Evolutionary conservation across 2,113 vertebrate genomes (phyloP).

Genomic region (Chloebia gouldiae): DNA sequence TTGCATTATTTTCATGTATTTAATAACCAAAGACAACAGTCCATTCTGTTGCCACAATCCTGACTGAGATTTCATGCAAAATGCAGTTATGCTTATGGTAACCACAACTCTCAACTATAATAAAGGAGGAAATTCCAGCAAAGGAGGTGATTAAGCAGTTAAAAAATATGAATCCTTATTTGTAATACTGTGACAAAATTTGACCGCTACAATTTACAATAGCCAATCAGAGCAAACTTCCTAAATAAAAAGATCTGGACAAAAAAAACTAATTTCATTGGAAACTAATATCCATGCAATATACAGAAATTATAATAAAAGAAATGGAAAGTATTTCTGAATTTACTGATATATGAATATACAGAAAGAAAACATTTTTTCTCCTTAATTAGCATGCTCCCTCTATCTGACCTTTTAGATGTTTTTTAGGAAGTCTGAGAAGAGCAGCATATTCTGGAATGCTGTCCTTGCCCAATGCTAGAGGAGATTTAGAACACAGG

Average conservation of each 20-base stretch:
- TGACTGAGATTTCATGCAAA: neutral
- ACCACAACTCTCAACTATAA: neutral
- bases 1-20: neutral
- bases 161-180: neutral
- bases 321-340: neutral
- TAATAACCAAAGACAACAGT: neutral
- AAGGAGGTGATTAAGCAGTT: neutral
- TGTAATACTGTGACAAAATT: neutral
- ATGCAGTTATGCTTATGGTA: neutral
- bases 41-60: neutral
- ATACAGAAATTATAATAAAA: neutral
- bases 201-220: neutral
- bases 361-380: neutral
- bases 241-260: neutral
- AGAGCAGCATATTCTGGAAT: neutral
- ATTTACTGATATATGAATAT: neutral
- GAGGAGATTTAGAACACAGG: neutral
- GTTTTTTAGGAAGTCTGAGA: neutral
- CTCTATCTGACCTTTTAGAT: neutral
- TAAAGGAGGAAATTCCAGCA: neutral
- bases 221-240: neutral
- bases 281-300: neutral
- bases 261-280: neutral
- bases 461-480: accelerated
- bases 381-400: neutral